These are phyloP conservation scores for Papilio aristodemus DNA, from an alignment of 1,140 invertebrate species.

Conservation along the genomic window DNA sequence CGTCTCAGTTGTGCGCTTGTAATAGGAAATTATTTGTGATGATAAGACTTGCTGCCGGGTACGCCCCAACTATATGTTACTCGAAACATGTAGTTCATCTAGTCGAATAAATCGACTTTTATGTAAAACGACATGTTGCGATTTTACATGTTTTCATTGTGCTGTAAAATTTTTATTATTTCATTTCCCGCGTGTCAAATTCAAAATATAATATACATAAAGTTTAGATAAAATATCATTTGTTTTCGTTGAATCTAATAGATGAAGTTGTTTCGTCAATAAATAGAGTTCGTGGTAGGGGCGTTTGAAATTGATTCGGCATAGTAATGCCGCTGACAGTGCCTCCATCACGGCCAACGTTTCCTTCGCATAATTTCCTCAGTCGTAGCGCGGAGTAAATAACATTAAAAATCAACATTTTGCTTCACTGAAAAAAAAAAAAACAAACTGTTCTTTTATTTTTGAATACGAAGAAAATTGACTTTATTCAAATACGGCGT, in stretches of 20 bases:
- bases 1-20: slow-evolving; percentile 61
- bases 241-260: too few species aligned
- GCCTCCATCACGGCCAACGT: slow-evolving; percentile 66
- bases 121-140: not conserved
- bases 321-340: slow-evolving; percentile 66
- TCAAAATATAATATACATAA: too few species aligned
- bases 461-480: slow-evolving; percentile 32
- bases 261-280: not conserved
- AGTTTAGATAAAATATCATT: too few species aligned
- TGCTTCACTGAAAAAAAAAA: slow-evolving; percentile 45
- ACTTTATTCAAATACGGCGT: slow-evolving; percentile 27
- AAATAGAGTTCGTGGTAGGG: slow-evolving; percentile 44
- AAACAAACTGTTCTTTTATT: slow-evolving; percentile 44
- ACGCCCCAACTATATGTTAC: slow-evolving; percentile 40
- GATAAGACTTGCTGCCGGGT: slow-evolving; percentile 46
- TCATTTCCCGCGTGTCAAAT: too few species aligned
- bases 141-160: too few species aligned
- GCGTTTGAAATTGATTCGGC: slow-evolving; percentile 60
- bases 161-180: too few species aligned
- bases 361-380: slow-evolving; percentile 67
- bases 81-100: not conserved
- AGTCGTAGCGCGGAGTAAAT: slow-evolving; percentile 59
- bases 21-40: slow-evolving; percentile 65
- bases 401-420: slow-evolving; percentile 71
- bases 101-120: slow-evolving; percentile 13